Evolutionary conservation across 2,113 vertebrate genomes (phyloP).

Genomic region (Elgaria multicarinata): DNA sequence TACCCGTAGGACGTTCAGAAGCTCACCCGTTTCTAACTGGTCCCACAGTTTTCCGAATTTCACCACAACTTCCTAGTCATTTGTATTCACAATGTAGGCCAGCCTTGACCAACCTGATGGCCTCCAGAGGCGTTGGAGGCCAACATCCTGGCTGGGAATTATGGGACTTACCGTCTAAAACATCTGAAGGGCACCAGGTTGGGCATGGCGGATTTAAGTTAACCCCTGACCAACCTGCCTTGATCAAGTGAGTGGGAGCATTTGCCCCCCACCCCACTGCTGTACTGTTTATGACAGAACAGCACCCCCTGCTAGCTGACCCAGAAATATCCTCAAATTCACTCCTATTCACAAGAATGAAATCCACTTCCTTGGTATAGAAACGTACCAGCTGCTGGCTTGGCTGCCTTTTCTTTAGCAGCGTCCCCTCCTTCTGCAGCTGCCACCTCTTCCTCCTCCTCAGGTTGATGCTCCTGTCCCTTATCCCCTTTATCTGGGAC

Average conservation of each 20-base stretch:
- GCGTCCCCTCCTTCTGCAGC: slow-evolving; percentile 53
- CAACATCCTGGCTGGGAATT: too few species aligned
- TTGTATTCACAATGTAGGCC: neutral
- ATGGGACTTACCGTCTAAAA: too few species aligned
- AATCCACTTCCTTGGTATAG: neutral
- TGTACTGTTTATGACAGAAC: neutral
- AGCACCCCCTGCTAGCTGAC: neutral
- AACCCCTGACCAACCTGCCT: neutral
- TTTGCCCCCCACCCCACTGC: too few species aligned
- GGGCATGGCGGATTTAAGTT: neutral
- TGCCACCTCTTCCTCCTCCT: slow-evolving; percentile 50
- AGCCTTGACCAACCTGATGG: too few species aligned
- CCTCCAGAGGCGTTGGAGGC: too few species aligned
- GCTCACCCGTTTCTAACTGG: too few species aligned
- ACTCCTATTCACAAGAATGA: neutral
- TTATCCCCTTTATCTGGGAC: slow-evolving; percentile 45
- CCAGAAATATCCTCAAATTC: neutral
- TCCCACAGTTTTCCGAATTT: neutral
- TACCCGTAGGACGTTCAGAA: neutral
- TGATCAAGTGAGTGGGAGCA: too few species aligned
- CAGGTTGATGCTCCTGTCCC: slow-evolving; percentile 61
- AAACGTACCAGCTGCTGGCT: slow-evolving; percentile 78
- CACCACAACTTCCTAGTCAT: neutral
- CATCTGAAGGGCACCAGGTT: too few species aligned
- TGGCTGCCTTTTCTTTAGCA: slow-evolving; percentile 60